Base-by-base conservation (phyloP, 2,113 vertebrate species). In the Toxotes jaculatrix region DNA sequence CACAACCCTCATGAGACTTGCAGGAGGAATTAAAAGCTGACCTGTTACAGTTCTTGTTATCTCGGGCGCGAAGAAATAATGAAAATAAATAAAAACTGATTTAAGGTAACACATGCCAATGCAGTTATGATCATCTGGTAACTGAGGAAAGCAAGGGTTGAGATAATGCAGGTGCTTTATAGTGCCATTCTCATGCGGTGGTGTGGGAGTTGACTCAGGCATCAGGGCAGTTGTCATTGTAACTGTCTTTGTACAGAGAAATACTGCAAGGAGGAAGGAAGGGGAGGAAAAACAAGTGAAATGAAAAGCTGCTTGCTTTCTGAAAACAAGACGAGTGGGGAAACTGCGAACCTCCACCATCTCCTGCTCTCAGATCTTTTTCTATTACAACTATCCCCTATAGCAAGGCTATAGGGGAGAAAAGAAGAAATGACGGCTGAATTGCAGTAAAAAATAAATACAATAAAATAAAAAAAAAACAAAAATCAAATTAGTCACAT, bases 341-440 rank as follows among this genome's bases (percentile, higher is more conserved):
- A 62, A 77, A 87, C 73, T 10, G 55, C 62, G 83, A 79, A 84
- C 68, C 56, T 13, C 66, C 70, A 40, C 31, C 53, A 7, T 61
- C 49, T 77, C 70, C 16, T 34, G 56, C 62, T 74, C 60, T 77
- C 57, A 78, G 70, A 87, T 89, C 63, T 61, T 76, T 74, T 75
- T 68, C 77, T 62, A 72, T 83, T 76, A 83, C 76, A 83, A 88
- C 88, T 82, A 87, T 87, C 87, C 78, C 91, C 77, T 47, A 84
- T 72, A 85, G 88, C 80, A 70, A 83, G 53, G 17, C 85, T 53
- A 87, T 79, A 80, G 40, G 60, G 85, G 80, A 86, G 71, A 81
- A 90, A 40, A 62, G 85, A 80, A 86, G 71, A 81, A 90, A 93
- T 85, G 88, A 89, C 86, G 87, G 87, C 77, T 83, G 67, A 91